Conservation (phyloP, 2,888 invertebrate species). For the Clitarchus hookeri region DNA sequence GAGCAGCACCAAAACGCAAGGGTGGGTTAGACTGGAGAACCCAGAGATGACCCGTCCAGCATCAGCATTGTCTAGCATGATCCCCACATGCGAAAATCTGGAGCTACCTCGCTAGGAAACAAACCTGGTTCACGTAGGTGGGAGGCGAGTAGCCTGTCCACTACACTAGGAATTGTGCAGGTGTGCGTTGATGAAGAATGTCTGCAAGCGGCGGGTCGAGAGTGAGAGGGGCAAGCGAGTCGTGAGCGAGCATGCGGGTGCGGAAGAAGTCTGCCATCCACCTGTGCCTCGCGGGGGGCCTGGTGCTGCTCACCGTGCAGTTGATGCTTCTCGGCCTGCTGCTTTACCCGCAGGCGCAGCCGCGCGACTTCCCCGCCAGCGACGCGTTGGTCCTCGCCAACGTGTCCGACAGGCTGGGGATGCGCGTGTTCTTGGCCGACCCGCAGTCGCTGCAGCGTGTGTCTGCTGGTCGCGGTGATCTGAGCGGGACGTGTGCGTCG, state of each 20-base stretch:
- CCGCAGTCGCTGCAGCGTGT: conserved; percentile 28
- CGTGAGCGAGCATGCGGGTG: conserved; percentile 21
- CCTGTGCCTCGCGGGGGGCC: conserved; percentile 34
- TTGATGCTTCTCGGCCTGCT: conserved; percentile 35
- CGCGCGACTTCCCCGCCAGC: neutral
- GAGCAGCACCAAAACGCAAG: too few species aligned
- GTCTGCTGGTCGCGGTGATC: too few species aligned
- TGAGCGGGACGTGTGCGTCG: neutral
- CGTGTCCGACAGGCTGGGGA: conserved; percentile 32
- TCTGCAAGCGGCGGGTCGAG: too few species aligned
- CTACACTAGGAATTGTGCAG: too few species aligned
- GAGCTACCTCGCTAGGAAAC: too few species aligned
- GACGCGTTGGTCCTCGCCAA: conserved; percentile 35
- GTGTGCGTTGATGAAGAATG: too few species aligned
- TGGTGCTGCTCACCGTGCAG: conserved; percentile 34
- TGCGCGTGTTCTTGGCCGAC: conserved; percentile 35
- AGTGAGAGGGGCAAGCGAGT: neutral
- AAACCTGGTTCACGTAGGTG: too few species aligned
- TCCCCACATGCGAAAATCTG: too few species aligned
- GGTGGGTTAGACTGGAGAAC: too few species aligned
- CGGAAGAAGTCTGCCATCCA: conserved; percentile 39
- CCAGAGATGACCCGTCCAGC: too few species aligned
- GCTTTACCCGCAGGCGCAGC: conserved; percentile 32
- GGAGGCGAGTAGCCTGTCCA: too few species aligned
- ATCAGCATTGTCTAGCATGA: too few species aligned